A percentile compares a stretch with the other conserved stretches of the same genome.
Conservation (phyloP, 2,888 invertebrate species). For the Cheilosia pagana region DNA sequence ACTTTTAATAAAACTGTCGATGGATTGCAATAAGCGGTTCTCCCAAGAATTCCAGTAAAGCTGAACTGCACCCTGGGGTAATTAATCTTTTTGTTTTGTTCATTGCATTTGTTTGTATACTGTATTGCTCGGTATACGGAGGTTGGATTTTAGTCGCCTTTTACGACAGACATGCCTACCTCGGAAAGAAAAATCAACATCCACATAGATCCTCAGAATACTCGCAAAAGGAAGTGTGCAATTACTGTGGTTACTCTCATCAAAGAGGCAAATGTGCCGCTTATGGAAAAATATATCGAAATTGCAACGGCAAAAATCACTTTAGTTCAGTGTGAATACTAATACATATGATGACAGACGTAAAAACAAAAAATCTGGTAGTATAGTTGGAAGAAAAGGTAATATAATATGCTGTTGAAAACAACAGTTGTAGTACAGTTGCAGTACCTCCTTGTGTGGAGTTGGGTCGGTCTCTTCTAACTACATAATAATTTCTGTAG, state of each 20-base stretch:
- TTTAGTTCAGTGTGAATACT: background rate
- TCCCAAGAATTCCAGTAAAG: too few species aligned
- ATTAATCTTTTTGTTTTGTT: too few species aligned
- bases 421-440: background rate
- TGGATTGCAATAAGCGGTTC: too few species aligned
- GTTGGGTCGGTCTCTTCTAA: too few species aligned
- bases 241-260: constrained; percentile 14
- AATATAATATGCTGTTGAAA: background rate
- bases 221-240: background rate
- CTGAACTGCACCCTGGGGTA: too few species aligned
- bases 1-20: too few species aligned
- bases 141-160: too few species aligned
- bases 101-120: too few species aligned
- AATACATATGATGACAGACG: background rate
- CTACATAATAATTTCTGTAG: too few species aligned
- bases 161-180: too few species aligned
- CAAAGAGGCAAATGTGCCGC: constrained; percentile 15
- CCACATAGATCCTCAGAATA: background rate
- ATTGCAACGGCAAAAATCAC: constrained; percentile 8
- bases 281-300: constrained; percentile 24
- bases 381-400: background rate
- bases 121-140: too few species aligned
- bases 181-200: background rate
- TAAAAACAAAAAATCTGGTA: background rate
- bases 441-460: too few species aligned